Conservation (phyloP, 2,113 vertebrate genomes). For the Uria aalge region DNA sequence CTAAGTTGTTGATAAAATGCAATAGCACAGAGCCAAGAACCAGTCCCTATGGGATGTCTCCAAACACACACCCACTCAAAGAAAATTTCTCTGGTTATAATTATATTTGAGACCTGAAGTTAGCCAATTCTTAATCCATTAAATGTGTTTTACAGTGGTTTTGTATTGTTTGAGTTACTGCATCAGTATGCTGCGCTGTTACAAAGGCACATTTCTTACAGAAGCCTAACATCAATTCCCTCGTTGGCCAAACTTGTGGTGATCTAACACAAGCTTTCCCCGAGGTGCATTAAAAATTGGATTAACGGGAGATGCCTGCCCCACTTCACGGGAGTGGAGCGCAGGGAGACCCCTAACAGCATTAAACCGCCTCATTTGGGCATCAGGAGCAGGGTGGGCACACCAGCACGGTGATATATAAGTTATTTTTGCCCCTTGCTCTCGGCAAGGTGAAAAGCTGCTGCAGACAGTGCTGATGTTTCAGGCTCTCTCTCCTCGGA, state of each 20-base stretch:
- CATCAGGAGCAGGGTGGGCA: background rate
- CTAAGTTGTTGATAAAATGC: constrained; percentile 10
- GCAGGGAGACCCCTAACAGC: background rate
- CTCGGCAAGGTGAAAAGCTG: background rate
- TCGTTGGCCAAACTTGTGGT: background rate
- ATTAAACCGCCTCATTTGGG: background rate
- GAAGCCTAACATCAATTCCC: background rate
- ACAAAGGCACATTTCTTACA: background rate
- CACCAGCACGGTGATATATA: fast-evolving
- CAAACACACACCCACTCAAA: constrained; percentile 47
- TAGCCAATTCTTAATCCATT: constrained; percentile 26
- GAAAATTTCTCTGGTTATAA: constrained; percentile 37
- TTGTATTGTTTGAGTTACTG: background rate
- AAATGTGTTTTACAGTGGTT: background rate
- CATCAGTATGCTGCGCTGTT: background rate
- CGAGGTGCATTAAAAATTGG: background rate
- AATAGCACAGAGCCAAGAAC: background rate
- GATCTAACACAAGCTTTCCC: background rate
- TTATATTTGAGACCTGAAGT: background rate
- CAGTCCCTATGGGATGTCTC: background rate
- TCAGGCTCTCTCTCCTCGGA: background rate
- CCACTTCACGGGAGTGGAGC: background rate
- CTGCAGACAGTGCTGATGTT: background rate
- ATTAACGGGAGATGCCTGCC: background rate
- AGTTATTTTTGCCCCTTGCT: background rate